These are phyloP conservation scores for Rhombomys opimus DNA, from an alignment of 2,113 vertebrate species.

Conservation along the genomic window DNA sequence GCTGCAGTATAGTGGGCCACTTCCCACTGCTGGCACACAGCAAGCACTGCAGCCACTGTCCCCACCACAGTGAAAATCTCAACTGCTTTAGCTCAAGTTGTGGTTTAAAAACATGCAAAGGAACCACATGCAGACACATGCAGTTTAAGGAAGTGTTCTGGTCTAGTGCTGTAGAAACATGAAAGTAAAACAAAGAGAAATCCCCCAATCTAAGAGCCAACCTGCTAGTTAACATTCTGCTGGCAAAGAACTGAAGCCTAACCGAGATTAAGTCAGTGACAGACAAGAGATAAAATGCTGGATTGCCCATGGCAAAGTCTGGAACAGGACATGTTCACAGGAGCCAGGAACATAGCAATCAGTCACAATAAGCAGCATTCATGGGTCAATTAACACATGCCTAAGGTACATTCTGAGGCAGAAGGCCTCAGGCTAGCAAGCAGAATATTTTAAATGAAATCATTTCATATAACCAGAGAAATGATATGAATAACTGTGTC, in stretches of 20 bases:
- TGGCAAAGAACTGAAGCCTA: conserved; percentile 74
- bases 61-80: neutral
- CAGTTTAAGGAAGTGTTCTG: neutral
- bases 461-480: conserved; percentile 67
- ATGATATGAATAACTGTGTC: conserved; percentile 68
- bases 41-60: neutral
- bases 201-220: conserved; percentile 33
- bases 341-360: conserved; percentile 74
- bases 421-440: conserved; percentile 76
- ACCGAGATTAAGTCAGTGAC: conserved; percentile 76
- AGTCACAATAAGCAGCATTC: conserved; percentile 76
- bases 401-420: conserved; percentile 79
- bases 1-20: neutral
- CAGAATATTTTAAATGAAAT: conserved; percentile 74
- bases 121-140: neutral
- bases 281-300: conserved; percentile 75
- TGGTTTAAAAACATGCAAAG: neutral
- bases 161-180: neutral
- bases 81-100: neutral
- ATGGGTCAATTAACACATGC: conserved; percentile 78
- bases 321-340: conserved; percentile 72
- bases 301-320: conserved; percentile 78
- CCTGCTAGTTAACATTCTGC: conserved; percentile 54
- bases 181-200: neutral
- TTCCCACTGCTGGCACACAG: neutral